A percentile compares a stretch with the other conserved stretches of the same genome.
phyloP scores from a whole-genome alignment of 2,888 invertebrate genomes.

The Ennomos quercinarius region DNA sequence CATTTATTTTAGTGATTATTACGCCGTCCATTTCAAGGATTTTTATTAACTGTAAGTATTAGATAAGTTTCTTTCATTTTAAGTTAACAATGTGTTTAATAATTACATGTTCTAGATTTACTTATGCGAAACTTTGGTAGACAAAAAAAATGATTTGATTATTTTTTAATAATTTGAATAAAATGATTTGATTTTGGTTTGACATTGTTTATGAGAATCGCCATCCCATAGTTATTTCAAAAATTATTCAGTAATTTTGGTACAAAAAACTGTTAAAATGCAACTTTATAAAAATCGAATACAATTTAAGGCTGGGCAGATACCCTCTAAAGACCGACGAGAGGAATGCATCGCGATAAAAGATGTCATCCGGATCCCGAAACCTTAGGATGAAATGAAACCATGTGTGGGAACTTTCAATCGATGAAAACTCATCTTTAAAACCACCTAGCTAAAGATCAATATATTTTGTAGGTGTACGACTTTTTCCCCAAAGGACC shows the following conservation, averaged over 20 bases:
- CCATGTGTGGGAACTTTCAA: constrained; percentile 47
- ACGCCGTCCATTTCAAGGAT: constrained; percentile 56
- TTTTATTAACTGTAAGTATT: constrained; percentile 67
- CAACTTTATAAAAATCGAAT: constrained; percentile 21
- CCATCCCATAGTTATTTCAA: constrained; percentile 3
- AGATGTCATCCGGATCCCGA: constrained; percentile 81
- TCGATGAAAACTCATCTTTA: constrained; percentile 55
- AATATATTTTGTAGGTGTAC: constrained; percentile 43
- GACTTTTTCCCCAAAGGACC: constrained; percentile 62
- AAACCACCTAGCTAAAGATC: constrained; percentile 50
- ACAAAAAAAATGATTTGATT: too few relatives aligned
- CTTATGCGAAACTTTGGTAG: too few relatives aligned
- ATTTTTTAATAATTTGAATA: too few relatives aligned
- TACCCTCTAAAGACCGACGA: constrained; percentile 69
- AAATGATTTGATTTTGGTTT: too few relatives aligned
- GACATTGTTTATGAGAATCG: too few relatives aligned
- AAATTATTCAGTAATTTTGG: not conserved
- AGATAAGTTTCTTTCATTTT: constrained; percentile 21
- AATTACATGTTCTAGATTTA: too few relatives aligned
- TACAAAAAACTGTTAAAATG: constrained; percentile 12
- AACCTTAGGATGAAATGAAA: constrained; percentile 69
- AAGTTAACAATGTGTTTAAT: too few relatives aligned
- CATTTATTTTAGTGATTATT: constrained; percentile 61
- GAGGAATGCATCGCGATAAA: constrained; percentile 83
- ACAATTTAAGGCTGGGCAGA: constrained; percentile 54